Percentiles rank a stretch among this genome's conserved stretches.
Evolutionary conservation across 2,888 invertebrate genomes (phyloP).

Genomic region (Parnassius smintheus): DNA sequence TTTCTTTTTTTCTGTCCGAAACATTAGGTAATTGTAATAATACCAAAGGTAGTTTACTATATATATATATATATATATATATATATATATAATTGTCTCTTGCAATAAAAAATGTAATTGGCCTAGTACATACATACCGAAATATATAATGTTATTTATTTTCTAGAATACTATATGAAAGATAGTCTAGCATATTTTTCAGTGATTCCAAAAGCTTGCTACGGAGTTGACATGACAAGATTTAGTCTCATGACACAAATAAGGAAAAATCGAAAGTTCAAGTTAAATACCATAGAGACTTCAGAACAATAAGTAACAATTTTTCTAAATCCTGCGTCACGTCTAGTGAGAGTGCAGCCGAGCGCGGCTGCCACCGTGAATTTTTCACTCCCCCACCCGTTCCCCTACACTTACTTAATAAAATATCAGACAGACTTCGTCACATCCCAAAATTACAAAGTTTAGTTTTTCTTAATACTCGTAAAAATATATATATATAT

Average conservation of each 20-base stretch:
- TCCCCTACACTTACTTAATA: constrained; percentile 55
- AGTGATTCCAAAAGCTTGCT: no score
- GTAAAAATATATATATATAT: background rate
- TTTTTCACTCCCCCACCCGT: constrained; percentile 59
- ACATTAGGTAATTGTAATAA: no score
- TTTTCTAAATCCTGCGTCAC: constrained; percentile 51
- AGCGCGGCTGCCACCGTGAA: constrained; percentile 51
- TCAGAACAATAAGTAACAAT: constrained; percentile 45
- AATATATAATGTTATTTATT: background rate
- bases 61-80: no score
- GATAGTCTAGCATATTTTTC: no score
- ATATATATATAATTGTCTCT: no score
- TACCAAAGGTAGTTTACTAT: no score
- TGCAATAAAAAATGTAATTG: no score
- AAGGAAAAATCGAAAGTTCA: constrained; percentile 3
- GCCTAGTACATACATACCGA: background rate
- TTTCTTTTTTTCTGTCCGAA: no score
- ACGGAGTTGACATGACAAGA: no score
- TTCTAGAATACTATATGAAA: background rate
- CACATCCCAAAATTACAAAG: constrained; percentile 55
- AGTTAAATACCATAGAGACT: constrained; percentile 24
- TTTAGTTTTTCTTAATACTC: constrained; percentile 26
- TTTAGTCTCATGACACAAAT: no score
- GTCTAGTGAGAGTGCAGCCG: constrained; percentile 44
- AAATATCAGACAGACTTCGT: constrained; percentile 69